Evolutionary conservation across 2,113 vertebrate genomes (phyloP).

Genomic region (Prolemur simus): DNA sequence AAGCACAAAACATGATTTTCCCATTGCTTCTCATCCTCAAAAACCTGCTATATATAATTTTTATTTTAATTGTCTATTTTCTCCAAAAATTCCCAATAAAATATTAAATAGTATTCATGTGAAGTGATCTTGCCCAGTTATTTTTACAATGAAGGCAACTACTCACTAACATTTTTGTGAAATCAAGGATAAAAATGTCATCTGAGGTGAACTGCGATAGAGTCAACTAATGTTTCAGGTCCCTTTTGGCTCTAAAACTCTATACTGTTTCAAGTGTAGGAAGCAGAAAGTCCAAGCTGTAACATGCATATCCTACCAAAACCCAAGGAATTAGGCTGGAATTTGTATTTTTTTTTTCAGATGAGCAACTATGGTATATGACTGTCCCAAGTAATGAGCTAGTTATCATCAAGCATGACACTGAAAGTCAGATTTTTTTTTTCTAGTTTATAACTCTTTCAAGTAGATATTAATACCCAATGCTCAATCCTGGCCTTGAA

Average conservation of each 20-base stretch:
- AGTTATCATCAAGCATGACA: neutral
- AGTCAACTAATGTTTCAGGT: neutral
- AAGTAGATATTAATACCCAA: neutral
- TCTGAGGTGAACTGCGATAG: neutral
- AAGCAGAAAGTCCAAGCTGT: neutral
- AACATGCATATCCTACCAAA: neutral
- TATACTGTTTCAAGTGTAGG: neutral
- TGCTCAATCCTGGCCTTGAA: neutral
- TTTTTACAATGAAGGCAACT: slow-evolving; percentile 23
- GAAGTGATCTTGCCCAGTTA: neutral
- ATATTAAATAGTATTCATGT: neutral
- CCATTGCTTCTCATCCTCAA: neutral
- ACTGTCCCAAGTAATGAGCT: neutral
- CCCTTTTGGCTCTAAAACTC: neutral
- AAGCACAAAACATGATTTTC: slow-evolving; percentile 11
- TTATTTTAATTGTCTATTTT: slow-evolving; percentile 5
- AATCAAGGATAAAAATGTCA: neutral
- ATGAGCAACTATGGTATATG: neutral
- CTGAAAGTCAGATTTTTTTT: neutral
- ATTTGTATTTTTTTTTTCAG: neutral
- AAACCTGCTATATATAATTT: neutral
- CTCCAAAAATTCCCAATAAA: slow-evolving; percentile 4
- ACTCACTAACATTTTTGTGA: neutral
- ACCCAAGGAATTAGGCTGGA: neutral
- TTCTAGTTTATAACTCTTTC: neutral